Evolutionary conservation across 2,888 invertebrate species (phyloP).

Genomic region (Cephus spinipes): DNA sequence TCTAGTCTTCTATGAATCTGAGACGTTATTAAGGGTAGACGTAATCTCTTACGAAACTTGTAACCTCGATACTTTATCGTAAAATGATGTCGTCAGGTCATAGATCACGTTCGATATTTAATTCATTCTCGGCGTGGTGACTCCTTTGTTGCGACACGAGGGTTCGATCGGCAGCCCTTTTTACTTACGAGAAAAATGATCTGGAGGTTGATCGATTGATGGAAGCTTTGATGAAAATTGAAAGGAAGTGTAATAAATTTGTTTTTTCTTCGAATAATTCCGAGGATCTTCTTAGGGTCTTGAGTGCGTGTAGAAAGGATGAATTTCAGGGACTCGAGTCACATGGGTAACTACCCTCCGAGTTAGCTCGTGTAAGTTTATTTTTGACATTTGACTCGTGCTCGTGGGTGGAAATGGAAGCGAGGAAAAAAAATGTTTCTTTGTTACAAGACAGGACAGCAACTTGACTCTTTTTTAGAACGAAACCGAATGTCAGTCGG

Average conservation of each 20-base stretch:
- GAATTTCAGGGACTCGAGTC: not conserved
- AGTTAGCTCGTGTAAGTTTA: not conserved
- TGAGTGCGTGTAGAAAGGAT: not conserved
- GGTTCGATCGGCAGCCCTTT: not conserved
- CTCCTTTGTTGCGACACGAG: not conserved
- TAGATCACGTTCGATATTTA: not conserved
- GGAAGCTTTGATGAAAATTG: too few relatives aligned
- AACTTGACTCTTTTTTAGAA: not conserved
- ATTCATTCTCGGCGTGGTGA: not conserved
- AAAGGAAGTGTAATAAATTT: not conserved
- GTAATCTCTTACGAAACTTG: constrained; percentile 50
- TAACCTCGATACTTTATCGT: constrained; percentile 49
- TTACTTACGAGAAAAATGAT: not conserved
- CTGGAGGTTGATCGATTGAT: too few relatives aligned
- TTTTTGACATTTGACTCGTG: constrained; percentile 1
- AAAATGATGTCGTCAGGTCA: constrained; percentile 10
- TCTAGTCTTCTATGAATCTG: constrained; percentile 28
- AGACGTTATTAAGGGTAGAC: constrained; percentile 35
- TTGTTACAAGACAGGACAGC: not conserved
- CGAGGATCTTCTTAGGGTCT: not conserved
- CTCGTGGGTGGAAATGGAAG: not conserved
- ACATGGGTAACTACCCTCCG: not conserved
- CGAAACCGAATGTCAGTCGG: not conserved
- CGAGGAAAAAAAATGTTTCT: not conserved
- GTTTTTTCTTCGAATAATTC: not conserved